These are phyloP conservation scores for Danio jaintianensis DNA, from an alignment of 2,797 vertebrate species.

Conservation along the genomic window DNA sequence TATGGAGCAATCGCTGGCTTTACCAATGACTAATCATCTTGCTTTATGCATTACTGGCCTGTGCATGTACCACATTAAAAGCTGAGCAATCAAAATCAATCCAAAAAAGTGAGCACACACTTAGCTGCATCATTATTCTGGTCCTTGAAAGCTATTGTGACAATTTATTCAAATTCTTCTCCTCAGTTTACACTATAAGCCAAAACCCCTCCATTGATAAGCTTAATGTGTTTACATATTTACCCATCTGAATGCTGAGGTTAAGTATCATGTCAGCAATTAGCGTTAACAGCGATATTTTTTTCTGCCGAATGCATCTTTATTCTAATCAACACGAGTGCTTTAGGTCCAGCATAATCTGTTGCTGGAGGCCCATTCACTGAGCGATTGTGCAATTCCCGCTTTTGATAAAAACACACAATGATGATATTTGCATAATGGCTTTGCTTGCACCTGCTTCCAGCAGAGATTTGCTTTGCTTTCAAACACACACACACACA, in stretches of 20 bases:
- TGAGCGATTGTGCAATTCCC: slow-evolving; percentile 42
- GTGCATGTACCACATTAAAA: not conserved
- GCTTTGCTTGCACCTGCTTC: slow-evolving; percentile 70
- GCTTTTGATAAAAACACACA: slow-evolving; percentile 58
- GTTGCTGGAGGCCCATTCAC: slow-evolving; percentile 31
- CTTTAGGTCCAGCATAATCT: slow-evolving; percentile 38
- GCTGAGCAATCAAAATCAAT: not conserved
- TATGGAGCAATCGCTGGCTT: too few relatives aligned
- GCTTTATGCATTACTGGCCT: too few relatives aligned
- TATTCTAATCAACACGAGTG: slow-evolving; percentile 62
- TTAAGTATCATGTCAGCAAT: slow-evolving; percentile 62
- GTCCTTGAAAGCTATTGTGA: not conserved
- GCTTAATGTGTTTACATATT: slow-evolving; percentile 61
- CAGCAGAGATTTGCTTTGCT: slow-evolving; percentile 54
- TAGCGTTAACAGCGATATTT: slow-evolving; percentile 48
- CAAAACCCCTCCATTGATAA: slow-evolving; percentile 26
- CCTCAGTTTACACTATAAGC: not conserved
- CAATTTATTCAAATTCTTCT: not conserved
- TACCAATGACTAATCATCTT: too few relatives aligned
- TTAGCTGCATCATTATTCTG: not conserved
- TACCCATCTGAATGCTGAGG: slow-evolving; percentile 52
- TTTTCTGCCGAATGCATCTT: not conserved
- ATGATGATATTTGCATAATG: slow-evolving; percentile 74
- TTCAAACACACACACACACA: slow-evolving; percentile 11
- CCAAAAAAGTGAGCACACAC: not conserved